phyloP scores from a whole-genome alignment of 1,140 invertebrate genomes.

The Asbolus verrucosus region DNA sequence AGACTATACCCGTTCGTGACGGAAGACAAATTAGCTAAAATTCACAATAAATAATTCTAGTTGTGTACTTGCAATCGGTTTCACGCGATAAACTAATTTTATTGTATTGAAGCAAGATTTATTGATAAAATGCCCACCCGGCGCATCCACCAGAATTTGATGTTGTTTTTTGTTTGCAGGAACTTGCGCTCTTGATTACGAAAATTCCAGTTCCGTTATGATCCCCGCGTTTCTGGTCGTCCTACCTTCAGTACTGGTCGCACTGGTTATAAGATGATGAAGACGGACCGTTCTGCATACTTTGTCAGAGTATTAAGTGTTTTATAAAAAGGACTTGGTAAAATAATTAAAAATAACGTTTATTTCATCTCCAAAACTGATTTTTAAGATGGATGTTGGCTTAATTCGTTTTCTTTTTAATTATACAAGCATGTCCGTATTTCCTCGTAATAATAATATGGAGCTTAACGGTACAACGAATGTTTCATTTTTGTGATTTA shows the following conservation, averaged over 20 bases:
- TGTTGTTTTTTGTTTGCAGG: constrained; percentile 56
- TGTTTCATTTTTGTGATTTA: constrained; percentile 25
- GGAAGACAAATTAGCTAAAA: too few relatives aligned
- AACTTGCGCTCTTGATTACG: constrained; percentile 57
- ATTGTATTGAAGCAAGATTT: neutral
- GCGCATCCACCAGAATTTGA: too few relatives aligned
- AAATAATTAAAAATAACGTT: constrained; percentile 11
- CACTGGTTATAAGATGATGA: constrained; percentile 60
- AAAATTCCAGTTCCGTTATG: constrained; percentile 52
- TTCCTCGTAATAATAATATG: constrained; percentile 27
- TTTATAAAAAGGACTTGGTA: constrained; percentile 46
- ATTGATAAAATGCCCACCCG: too few relatives aligned
- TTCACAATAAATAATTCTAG: too few relatives aligned
- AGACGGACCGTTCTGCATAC: constrained; percentile 55
- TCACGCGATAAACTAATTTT: too few relatives aligned
- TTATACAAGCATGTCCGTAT: constrained; percentile 29
- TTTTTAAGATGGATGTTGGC: constrained; percentile 31
- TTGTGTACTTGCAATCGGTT: too few relatives aligned
- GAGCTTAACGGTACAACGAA: constrained; percentile 46
- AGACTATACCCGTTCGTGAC: too few relatives aligned
- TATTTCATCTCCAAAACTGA: constrained; percentile 4
- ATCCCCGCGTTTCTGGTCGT: constrained; percentile 53
- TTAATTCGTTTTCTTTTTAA: constrained; percentile 30
- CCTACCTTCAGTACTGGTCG: constrained; percentile 43
- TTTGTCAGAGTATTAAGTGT: constrained; percentile 57